Evolutionary conservation across 1,140 invertebrate genomes (phyloP), one percentile per base, ranked within the genome.

Genomic region (Cylas formicarius): DNA sequence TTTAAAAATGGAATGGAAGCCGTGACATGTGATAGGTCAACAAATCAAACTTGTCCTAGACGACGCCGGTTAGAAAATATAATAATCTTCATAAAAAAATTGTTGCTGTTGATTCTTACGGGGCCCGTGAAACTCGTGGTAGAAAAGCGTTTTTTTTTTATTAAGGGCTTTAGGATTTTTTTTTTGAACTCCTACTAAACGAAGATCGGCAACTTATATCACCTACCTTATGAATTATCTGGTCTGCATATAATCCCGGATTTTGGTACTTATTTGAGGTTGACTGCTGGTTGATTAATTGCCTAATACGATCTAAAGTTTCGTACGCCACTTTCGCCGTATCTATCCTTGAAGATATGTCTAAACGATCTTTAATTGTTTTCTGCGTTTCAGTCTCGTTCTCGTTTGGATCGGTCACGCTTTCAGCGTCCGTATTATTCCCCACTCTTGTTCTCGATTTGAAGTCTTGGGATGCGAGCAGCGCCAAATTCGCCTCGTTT

Each of bases 161-260:
- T 8, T 33, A 33, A 10, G 2, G 13, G 10, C 2, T 8, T 2
- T 33, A 36, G 2, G 23, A 36, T n/a, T 36, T 21, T 18, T 9
- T 33, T 10, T 10, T 16, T 4, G 31, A 2, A 17, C 31, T n/a
- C n/a, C n/a, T n/a, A n/a, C n/a, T n/a, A n/a, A n/a, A n/a, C n/a
- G n/a, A n/a, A n/a, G n/a, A n/a, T n/a, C n/a, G n/a, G n/a, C n/a
- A n/a, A n/a, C n/a, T n/a, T n/a, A n/a, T n/a, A n/a, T n/a, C n/a
- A n/a, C 26, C 10, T 32, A 48, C 45, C 49, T 80, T 77, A 48
- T 83, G 81, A 8, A 82, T 48, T 5, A 82, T 71, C 6, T 78
- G 68, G 39, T 76, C 70, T 0, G 76, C 75, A 53, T 71, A 75
- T 10, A 81, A 52, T 21, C 71, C 72, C 1, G 76, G 77, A 55